Evolutionary conservation across 1,140 invertebrate genomes (phyloP), one percentile per base, ranked within the genome.

Genomic region (Lanistes nyassanus): DNA sequence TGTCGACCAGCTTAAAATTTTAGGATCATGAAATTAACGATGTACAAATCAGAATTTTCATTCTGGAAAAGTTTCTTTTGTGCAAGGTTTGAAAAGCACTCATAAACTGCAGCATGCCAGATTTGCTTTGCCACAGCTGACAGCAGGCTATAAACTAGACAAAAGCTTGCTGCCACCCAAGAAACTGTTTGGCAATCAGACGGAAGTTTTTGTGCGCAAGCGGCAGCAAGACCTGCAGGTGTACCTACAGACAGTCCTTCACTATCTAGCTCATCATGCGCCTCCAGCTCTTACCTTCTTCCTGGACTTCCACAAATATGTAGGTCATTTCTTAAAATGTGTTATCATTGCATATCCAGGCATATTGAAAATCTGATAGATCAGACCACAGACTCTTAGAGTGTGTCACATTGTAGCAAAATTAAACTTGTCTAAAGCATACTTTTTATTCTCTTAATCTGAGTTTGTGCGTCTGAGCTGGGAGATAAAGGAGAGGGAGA

Each of bases 101-200:
- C n/a, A n/a, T n/a, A n/a, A n/a, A n/a, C n/a, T n/a, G n/a, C n/a
- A n/a, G n/a, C n/a, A n/a, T n/a, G n/a, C n/a, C n/a, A n/a, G n/a
- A n/a, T n/a, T n/a, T n/a, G n/a, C n/a, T n/a, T n/a, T n/a, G n/a
- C 3, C 79, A 56, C 80, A 89, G 88, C 76, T 89, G 42, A 81
- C 85, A 42, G 81, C 81, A n/a, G 71, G 80, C 31, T 84, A 81
- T 75, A 85, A 85, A 64, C 77, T 90, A 6, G 88, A 90, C 69
- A 95, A 94, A 86, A 95, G 95, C 81, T 91, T 96, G 72, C 86
- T 98, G 21, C 97, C 97, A 26, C 95, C 95, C 6, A 98, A 98
- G 87, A 97, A 97, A 89, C 91, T 97, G 23, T 93, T 95, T 83
- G 93, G 94, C 0, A 94, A 94, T 80, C 92, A 92, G 80, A 92